A percentile compares a stretch with the other conserved stretches of the same genome.
phyloP scores from a whole-genome alignment of 2,113 vertebrate genomes.

The Actenoides hombroni region DNA sequence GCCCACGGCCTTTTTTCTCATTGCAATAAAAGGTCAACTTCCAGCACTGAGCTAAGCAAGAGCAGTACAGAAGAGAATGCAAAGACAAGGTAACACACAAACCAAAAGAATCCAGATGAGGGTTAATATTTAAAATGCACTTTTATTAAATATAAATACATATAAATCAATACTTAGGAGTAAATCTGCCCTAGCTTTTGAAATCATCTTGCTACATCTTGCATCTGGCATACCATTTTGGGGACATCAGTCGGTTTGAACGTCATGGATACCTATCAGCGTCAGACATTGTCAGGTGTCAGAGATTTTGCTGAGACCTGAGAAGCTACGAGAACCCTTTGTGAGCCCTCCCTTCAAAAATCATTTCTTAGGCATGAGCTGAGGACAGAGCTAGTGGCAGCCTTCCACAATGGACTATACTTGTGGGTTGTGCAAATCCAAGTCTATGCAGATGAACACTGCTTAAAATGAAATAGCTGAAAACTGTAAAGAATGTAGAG shows the following conservation, averaged over 20 bases:
- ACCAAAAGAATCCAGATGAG: neutral
- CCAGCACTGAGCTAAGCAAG: slow-evolving; percentile 18
- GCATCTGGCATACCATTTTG: neutral
- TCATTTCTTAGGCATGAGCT: neutral
- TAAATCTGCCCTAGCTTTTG: neutral
- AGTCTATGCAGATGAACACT: neutral
- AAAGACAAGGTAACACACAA: neutral
- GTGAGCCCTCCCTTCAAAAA: neutral
- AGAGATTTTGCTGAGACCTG: neutral
- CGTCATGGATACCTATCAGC: neutral
- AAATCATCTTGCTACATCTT: neutral
- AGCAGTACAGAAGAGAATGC: neutral
- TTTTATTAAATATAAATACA: neutral
- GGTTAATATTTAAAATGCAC: neutral
- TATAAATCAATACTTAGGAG: neutral
- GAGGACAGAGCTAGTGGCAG: neutral
- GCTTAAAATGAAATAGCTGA: neutral
- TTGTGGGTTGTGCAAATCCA: fast-evolving
- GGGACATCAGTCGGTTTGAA: neutral
- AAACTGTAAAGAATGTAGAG: neutral
- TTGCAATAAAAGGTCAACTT: slow-evolving; percentile 58
- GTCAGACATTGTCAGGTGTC: neutral
- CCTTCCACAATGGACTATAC: fast-evolving
- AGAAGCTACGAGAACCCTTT: neutral
- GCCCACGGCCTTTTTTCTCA: slow-evolving; percentile 61